A percentile compares a stretch with the other conserved stretches of the same genome.
Conservation (phyloP, 2,797 vertebrate species). For the Myripristis jacobus region DNA sequence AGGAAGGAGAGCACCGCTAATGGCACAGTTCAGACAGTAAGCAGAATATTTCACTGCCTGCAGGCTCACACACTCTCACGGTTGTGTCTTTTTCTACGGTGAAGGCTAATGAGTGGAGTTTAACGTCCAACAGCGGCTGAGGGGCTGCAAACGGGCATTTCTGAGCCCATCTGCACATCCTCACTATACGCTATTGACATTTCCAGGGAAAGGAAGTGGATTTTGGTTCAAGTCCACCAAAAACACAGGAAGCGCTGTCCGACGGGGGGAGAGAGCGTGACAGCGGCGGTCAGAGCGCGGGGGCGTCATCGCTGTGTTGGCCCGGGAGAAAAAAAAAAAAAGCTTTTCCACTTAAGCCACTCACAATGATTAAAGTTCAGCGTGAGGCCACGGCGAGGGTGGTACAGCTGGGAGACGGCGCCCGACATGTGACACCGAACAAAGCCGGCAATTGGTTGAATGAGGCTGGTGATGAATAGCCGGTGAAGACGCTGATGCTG, state of each 20-base stretch:
- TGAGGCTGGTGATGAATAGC: slow-evolving; percentile 40
- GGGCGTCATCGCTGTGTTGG: slow-evolving; percentile 53
- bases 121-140: slow-evolving; percentile 26
- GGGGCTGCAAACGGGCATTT: slow-evolving; percentile 31
- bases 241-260: slow-evolving; percentile 58
- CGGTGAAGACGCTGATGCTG: slow-evolving; percentile 19
- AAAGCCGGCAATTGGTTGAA: slow-evolving; percentile 39
- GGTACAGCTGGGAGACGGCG: slow-evolving; percentile 25
- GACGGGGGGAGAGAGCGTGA: slow-evolving; percentile 29
- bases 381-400: slow-evolving; percentile 48
- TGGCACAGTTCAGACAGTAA: slow-evolving; percentile 29
- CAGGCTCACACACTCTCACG: slow-evolving; percentile 29
- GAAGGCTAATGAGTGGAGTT: slow-evolving; percentile 30
- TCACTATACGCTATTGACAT: slow-evolving; percentile 23
- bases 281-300: slow-evolving; percentile 20
- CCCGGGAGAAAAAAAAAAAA: slow-evolving; percentile 25
- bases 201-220: slow-evolving; percentile 47
- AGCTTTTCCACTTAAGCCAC: slow-evolving; percentile 57
- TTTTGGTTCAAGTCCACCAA: slow-evolving; percentile 56
- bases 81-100: slow-evolving; percentile 25
- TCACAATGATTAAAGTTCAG: slow-evolving; percentile 74
- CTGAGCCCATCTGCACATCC: slow-evolving; percentile 37
- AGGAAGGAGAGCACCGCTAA: slow-evolving; percentile 43
- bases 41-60: slow-evolving; percentile 29
- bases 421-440: slow-evolving; percentile 37